Evolutionary conservation across 1,140 invertebrate species (phyloP).

Genomic region (Drusus annulatus): DNA sequence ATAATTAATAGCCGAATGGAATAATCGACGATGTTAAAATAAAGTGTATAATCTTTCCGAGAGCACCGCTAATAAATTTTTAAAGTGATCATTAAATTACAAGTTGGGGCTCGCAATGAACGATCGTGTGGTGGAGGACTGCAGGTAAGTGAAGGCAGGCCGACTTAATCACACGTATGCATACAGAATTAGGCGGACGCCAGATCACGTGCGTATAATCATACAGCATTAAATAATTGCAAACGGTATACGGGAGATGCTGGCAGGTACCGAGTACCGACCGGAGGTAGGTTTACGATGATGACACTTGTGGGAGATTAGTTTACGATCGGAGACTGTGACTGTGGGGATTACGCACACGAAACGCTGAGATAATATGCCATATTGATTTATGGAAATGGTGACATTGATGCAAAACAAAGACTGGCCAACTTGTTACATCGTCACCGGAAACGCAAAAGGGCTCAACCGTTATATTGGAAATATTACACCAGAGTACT

Average conservation of each 20-base stretch:
- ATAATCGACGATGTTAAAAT: slow-evolving; percentile 40
- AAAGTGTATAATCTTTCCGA: slow-evolving; percentile 30
- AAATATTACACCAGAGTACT: too few species aligned
- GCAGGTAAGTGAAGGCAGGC: neutral
- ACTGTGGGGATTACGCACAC: neutral
- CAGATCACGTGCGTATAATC: slow-evolving; percentile 37
- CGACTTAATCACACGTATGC: slow-evolving; percentile 32
- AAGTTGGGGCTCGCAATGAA: slow-evolving; percentile 13
- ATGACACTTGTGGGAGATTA: slow-evolving; percentile 29
- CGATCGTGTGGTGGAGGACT: slow-evolving; percentile 7
- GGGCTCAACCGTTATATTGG: too few species aligned
- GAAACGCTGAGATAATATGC: neutral
- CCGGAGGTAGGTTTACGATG: slow-evolving; percentile 1
- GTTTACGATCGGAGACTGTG: neutral
- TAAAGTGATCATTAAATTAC: slow-evolving; percentile 30
- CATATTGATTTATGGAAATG: too few species aligned
- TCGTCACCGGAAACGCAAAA: too few species aligned
- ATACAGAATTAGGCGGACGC: slow-evolving; percentile 20
- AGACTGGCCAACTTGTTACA: too few species aligned
- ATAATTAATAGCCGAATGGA: slow-evolving; percentile 24
- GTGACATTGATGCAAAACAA: too few species aligned
- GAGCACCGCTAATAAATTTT: slow-evolving; percentile 22
- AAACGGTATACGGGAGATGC: slow-evolving; percentile 24
- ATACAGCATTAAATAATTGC: slow-evolving; percentile 38
- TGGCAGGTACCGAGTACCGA: too few species aligned